These are phyloP conservation scores for Tridacna crocea DNA, from an alignment of 2,888 invertebrate species.

Conservation along the genomic window DNA sequence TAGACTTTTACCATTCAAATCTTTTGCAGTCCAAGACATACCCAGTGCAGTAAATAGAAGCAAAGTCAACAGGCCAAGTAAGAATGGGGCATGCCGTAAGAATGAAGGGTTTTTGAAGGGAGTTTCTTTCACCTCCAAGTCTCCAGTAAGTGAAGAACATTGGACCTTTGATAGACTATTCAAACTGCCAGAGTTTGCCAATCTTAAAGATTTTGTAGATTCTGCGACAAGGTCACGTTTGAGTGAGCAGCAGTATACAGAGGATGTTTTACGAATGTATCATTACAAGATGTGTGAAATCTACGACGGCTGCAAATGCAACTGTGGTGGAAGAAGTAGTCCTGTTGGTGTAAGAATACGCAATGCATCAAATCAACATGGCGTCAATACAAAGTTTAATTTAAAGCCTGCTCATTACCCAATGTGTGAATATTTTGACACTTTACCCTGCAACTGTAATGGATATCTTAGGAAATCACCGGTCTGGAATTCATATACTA, in stretches of 20 bases:
- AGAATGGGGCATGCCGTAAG: not conserved
- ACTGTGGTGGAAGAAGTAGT: conserved; percentile 14
- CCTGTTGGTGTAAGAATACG: not conserved
- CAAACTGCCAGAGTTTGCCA: too few relatives aligned
- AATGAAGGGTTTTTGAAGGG: not conserved
- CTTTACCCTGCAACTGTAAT: conserved; percentile 17
- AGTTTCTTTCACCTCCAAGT: too few relatives aligned
- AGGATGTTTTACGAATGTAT: not conserved
- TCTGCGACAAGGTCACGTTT: too few relatives aligned
- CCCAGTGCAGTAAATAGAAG: not conserved
- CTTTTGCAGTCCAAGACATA: not conserved
- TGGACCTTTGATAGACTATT: too few relatives aligned
- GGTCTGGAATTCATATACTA: not conserved
- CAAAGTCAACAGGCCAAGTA: not conserved
- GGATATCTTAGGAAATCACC: conserved; percentile 17
- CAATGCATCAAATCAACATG: not conserved
- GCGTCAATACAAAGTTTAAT: not conserved
- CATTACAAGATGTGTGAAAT: conserved; percentile 28
- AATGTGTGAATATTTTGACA: conserved; percentile 29
- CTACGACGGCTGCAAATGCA: conserved; percentile 9
- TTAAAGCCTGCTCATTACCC: conserved; percentile 9
- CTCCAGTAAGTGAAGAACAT: too few relatives aligned
- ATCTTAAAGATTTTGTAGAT: too few relatives aligned
- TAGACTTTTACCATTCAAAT: not conserved
- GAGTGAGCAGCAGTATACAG: not conserved